Conservation (phyloP, 2,797 vertebrate genomes). For the Onychomys torridus region DNA sequence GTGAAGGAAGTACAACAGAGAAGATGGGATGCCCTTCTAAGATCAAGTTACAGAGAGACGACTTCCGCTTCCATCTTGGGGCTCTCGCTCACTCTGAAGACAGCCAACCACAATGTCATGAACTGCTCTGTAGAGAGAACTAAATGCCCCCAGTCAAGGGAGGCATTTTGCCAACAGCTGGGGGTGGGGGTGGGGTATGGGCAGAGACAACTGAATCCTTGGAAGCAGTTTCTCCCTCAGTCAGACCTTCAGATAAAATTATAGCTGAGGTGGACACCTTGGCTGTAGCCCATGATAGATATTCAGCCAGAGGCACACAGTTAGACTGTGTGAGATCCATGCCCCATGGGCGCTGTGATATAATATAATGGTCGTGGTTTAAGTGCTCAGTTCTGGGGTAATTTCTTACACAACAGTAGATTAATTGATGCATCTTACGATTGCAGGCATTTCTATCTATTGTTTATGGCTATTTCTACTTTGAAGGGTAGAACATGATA, state of each 20-base stretch:
- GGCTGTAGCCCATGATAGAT: background rate
- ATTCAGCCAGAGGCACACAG: background rate
- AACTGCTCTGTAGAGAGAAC: background rate
- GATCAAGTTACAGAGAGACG: constrained; percentile 4
- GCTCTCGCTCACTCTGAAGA: background rate
- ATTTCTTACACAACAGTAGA: background rate
- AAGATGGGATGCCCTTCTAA: background rate
- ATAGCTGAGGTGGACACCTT: background rate
- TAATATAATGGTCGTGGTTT: background rate
- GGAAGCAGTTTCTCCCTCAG: background rate
- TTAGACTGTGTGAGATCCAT: background rate
- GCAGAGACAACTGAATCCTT: background rate
- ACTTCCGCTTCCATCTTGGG: background rate
- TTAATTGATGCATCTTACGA: background rate
- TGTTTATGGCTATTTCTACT: background rate
- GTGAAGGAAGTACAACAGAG: background rate
- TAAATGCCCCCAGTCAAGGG: background rate
- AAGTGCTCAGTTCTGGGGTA: background rate
- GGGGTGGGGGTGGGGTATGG: background rate
- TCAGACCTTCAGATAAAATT: background rate
- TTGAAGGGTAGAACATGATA: background rate
- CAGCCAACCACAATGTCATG: background rate
- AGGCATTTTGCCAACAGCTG: background rate
- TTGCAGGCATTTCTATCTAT: background rate
- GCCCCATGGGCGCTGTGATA: background rate